Base-by-base conservation (phyloP, 2,888 invertebrate genomes). In the Megalurothrips usitatus region DNA sequence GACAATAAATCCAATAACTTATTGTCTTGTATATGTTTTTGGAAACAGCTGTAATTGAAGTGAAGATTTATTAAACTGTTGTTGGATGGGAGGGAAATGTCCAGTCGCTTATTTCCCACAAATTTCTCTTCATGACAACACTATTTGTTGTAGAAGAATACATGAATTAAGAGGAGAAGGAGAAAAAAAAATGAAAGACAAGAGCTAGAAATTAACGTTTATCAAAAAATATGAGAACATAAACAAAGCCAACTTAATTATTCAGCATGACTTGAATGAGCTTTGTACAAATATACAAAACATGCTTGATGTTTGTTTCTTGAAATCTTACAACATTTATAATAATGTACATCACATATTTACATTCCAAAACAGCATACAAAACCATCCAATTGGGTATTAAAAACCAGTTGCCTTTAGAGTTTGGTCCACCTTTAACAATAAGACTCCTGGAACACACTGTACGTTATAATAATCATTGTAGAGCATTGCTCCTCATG, bases 211-310 rank as follows among this genome's bases (percentile, higher is more conserved):
- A 75, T 75, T 75, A 75, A 75, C 68, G 23, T 75, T 75, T 75
- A 75, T 75, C 23, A 26, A 75, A 75, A 75, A 75, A 75, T 75
- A 75, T 75, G 68, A 75, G 68, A 75, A 75, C 68, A 75, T 75
- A 75, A 75, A 75, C 68, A 75, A 75, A 75, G 68, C 68, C 26
- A 75, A 75, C 68, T 75, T 26, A 75, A 75, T 75, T 75, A 75
- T 75, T 26, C 68, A 75, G 68, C 68, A 75, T 75, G 68, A 75
- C 68, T 75, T 75, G 26, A 26, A 26, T 75, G 26, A 58, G 17
- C 12, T 75, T 68, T 75, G 23, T 26, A 75, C 68, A 75, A 75
- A 75, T 75, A 23, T 75, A 75, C 68, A 75, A 75, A 75, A 26
- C 26, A 26, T 26, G 26, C 68, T 11, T 75, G 26, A 75, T n/a